Base-by-base conservation (phyloP, 2,888 invertebrate species). In the Gortyna flavago region DNA sequence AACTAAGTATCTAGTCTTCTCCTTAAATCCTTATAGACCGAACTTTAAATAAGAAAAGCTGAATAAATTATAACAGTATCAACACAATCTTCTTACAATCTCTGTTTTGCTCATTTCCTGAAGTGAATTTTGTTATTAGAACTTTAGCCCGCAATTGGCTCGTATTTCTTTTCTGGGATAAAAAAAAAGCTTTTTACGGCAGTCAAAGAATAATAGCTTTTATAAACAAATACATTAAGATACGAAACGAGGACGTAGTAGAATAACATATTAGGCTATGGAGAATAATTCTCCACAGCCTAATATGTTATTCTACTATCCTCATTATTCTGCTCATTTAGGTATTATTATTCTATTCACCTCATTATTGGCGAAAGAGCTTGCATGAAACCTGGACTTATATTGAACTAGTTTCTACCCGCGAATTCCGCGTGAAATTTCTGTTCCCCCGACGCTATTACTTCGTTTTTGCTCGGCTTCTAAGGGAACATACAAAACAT, bases 51-150 rank as follows among this genome's bases (percentile, higher is more conserved):
- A 66, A 72, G 64, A 32, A 77, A 74, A 62, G 75, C 57, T 54
- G 59, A 68, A 66, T 59, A 76, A 73, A 70, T 70, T 75, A 54
- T 54, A 81, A 70, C 75, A 84, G 25, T 66, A 71, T n/a, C 38
- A 70, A 71, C 69, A 57, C 57, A 72, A 75, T 77, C 75, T 59
- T 11, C 25, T 32, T 29, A 72, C 72, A 77, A 83, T 81, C 57
- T 35, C 11, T 25, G 62, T 66, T 74, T 79, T 68, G 69, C 74
- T 79, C 72, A 83, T 79, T 83, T 86, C 65, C 72, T 75, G 41
- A 57, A 77, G 59, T 51, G 74, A 79, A 83, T 81, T 83, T 80
- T 77, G 75, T 75, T 81, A 83, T 77, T 77, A 57, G 65, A 77
- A 75, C 72, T 77, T 79, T 75, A 61, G 62, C 72, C 57, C 25